Percentiles rank a stretch among this genome's conserved stretches.
Conservation (phyloP, 2,888 invertebrate species). For the Leucophenga montana region DNA sequence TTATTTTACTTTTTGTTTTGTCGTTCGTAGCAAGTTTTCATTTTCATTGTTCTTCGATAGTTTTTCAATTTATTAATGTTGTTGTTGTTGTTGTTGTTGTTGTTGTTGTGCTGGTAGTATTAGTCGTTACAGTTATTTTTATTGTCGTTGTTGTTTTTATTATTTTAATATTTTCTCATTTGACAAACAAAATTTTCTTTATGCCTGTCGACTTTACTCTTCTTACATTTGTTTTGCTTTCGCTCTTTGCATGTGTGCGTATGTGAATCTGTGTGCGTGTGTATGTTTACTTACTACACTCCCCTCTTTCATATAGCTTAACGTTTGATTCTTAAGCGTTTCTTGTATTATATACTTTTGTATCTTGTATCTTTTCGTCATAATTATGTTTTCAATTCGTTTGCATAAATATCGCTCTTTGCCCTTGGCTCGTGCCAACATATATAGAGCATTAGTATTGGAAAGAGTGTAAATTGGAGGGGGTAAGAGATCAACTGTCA, state of each 20-base stretch:
- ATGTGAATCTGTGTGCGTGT: not conserved
- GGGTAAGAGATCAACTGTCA: not conserved
- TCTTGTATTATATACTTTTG: constrained; percentile 1
- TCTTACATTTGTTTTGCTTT: not conserved
- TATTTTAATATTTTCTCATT: constrained; percentile 29
- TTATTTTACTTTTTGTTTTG: constrained; percentile 21
- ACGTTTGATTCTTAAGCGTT: not conserved
- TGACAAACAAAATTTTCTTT: constrained; percentile 2
- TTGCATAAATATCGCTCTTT: constrained; percentile 11
- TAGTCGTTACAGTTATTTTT: constrained; percentile 19
- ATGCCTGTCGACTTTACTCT: not conserved
- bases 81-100: constrained; percentile 43
- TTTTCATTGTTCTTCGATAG: constrained; percentile 63
- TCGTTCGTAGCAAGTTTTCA: constrained; percentile 60
- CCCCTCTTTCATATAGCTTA: no score
- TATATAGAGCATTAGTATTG: not conserved
- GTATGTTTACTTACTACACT: not conserved
- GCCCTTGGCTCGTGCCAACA: not conserved
- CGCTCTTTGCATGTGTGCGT: not conserved
- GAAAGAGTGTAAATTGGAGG: not conserved
- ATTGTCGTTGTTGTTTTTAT: constrained; percentile 25
- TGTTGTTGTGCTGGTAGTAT: constrained; percentile 23
- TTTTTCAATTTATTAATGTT: constrained; percentile 63
- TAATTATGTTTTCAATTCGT: constrained; percentile 14
- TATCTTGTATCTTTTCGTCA: constrained; percentile 6